Evolutionary conservation across 2,888 invertebrate species (phyloP).

Genomic region (Chironomus riparius): DNA sequence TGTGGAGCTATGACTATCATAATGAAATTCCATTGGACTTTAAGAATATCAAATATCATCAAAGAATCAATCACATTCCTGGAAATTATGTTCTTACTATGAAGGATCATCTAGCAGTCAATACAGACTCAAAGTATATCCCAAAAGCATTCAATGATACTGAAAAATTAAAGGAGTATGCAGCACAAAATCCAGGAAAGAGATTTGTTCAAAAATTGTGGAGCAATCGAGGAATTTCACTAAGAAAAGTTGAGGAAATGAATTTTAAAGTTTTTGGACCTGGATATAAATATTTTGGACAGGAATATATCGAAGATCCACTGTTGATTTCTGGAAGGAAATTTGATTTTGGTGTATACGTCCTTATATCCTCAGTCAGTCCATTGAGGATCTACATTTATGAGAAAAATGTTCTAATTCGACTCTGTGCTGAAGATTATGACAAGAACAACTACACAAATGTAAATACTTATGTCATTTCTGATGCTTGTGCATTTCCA

Average conservation of each 20-base stretch:
- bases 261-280: conserved; percentile 56
- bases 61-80: conserved; percentile 88
- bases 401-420: conserved; percentile 78
- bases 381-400: conserved; percentile 85
- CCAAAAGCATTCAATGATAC: conserved; percentile 80
- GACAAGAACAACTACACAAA: conserved; percentile 76
- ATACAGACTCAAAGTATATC: conserved; percentile 63
- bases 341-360: conserved; percentile 95
- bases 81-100: conserved; percentile 81
- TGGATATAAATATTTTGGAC: conserved; percentile 54
- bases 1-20: conserved; percentile 87
- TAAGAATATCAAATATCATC: conserved; percentile 50
- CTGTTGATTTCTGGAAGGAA: conserved; percentile 86
- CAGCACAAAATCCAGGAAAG: conserved; percentile 53
- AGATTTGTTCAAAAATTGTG: conserved; percentile 81
- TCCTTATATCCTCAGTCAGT: conserved; percentile 79
- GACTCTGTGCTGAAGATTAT: conserved; percentile 82
- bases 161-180: conserved; percentile 59
- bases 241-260: conserved; percentile 60
- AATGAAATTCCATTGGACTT: conserved; percentile 54
- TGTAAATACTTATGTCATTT: conserved; percentile 85
- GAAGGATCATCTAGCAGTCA: conserved; percentile 83
- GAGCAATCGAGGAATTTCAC: conserved; percentile 77
- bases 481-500: conserved; percentile 85
- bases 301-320: conserved; percentile 82